These are phyloP conservation scores for Microctonus aethiopoides DNA, from an alignment of 2,888 invertebrate genomes.

Conservation along the genomic window DNA sequence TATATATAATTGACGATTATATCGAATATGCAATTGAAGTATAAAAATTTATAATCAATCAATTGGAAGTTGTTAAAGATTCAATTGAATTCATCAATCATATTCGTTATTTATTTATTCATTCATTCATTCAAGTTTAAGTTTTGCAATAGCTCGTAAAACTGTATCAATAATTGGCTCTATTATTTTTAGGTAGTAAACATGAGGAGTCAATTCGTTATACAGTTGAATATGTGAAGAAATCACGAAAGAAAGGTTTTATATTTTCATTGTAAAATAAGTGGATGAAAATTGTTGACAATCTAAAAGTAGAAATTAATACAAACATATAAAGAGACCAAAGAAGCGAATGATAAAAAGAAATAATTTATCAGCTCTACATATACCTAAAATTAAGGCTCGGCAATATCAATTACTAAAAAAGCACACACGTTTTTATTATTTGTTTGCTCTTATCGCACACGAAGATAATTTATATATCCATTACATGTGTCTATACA, in stretches of 20 bases:
- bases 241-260: constrained; percentile 4
- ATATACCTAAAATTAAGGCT: background rate
- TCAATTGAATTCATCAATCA: background rate
- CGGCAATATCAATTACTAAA: constrained; percentile 5
- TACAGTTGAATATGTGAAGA: background rate
- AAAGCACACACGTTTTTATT: background rate
- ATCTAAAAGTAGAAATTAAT: too few relatives aligned
- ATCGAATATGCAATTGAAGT: background rate
- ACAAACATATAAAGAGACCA: background rate
- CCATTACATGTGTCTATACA: too few relatives aligned
- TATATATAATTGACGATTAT: background rate
- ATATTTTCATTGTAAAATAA: background rate
- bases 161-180: constrained; percentile 14
- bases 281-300: background rate
- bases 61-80: constrained; percentile 3
- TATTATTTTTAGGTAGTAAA: constrained; percentile 3
- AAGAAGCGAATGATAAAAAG: background rate
- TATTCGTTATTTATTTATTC: background rate
- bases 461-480: background rate
- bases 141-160: constrained; percentile 12
- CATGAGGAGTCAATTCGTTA: background rate
- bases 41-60: background rate
- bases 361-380: constrained; percentile 1
- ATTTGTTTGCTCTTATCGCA: background rate
- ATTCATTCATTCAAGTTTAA: constrained; percentile 4